Base-by-base conservation (phyloP, 1,140 invertebrate species). In the Plectus sambesii region DNA sequence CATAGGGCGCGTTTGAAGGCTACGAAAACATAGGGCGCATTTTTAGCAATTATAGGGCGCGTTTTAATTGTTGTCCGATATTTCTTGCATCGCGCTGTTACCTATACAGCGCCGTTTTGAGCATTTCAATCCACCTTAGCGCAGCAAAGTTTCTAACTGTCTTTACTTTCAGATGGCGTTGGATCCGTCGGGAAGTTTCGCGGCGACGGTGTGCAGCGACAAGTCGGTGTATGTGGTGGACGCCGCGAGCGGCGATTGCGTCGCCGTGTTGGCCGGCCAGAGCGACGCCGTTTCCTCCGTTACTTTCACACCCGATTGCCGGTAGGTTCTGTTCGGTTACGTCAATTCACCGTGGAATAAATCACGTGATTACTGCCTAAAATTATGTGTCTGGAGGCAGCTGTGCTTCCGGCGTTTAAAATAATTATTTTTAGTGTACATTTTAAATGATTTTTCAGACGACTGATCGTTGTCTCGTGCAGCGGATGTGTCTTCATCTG, bases 121-220 rank as follows among this genome's bases (percentile, higher is more conserved):
- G n/a, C n/a, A n/a, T 55, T 54, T 24, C 54, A 24, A 53, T 53
- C 26, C 30, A 15, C 15, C 15, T 43, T 6, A 43, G 8, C 35
- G 8, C 3, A 58, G 24, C 55, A 9, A 25, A 54, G 2, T 58
- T 53, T n/a, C 15, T 46, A 42, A 58, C 36, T 15, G 71, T 1
- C 56, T 59, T 8, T 53, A 73, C 36, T 49, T 74, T 33, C 62
- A 71, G 36, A 49, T 75, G 4, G 69, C 69, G 47, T 59, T 74
- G 9, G 74, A 75, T 49, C 71, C 70, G 0, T 73, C 72, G 5
- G 74, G 72, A 4, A 63, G 60, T 0, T 74, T 65, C 36, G 63
- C 67, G 8, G 73, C 67, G 12, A 72, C 72, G 0, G 70, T 71
- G 42, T 73, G 72, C 56, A 71, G 71, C 4, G 73, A 75, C 56